A percentile compares a stretch with the other conserved stretches of the same genome.
Conservation (phyloP, 2,797 vertebrate species). For the Cyclopterus lumpus region DNA sequence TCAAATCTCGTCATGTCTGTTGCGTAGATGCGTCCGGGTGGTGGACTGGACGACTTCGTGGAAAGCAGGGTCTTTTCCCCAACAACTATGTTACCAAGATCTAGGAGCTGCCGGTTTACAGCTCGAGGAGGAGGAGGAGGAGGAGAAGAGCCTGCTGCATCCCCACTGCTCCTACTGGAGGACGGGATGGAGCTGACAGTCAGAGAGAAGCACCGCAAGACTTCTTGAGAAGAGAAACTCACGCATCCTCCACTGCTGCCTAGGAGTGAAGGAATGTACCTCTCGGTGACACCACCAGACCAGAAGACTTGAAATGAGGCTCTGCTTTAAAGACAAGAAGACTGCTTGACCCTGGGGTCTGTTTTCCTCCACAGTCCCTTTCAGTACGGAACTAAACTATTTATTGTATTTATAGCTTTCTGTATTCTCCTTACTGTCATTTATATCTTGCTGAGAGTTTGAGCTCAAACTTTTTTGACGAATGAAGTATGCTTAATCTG, state of each 20-base stretch:
- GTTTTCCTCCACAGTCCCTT: conserved; percentile 61
- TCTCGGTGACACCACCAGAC: conserved; percentile 42
- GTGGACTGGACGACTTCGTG: conserved; percentile 96
- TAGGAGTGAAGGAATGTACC: conserved; percentile 62
- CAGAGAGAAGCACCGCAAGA: conserved; percentile 48
- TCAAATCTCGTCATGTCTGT: conserved; percentile 16
- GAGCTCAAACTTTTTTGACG: conserved; percentile 68
- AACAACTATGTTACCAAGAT: conserved; percentile 98
- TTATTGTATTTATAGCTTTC: conserved; percentile 98
- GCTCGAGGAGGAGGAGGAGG: conserved; percentile 31
- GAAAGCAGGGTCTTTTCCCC: conserved; percentile 98
- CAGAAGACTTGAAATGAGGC: conserved; percentile 49
- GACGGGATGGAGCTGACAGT: conserved; percentile 28
- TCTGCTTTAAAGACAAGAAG: conserved; percentile 58
- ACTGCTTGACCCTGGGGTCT: conserved; percentile 72
- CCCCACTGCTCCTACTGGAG: conserved; percentile 37
- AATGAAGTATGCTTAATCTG: conserved; percentile 74
- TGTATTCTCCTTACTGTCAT: conserved; percentile 70
- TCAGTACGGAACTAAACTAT: conserved; percentile 91
- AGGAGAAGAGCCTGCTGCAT: conserved; percentile 46
- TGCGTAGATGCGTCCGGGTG: conserved; percentile 92
- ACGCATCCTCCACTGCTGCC: conserved; percentile 44
- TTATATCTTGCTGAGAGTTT: conserved; percentile 74
- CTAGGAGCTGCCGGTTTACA: conserved; percentile 75
- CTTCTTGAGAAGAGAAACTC: conserved; percentile 32